phyloP scores from a whole-genome alignment of 2,797 vertebrate genomes.

The Urocyon cinereoargenteus region DNA sequence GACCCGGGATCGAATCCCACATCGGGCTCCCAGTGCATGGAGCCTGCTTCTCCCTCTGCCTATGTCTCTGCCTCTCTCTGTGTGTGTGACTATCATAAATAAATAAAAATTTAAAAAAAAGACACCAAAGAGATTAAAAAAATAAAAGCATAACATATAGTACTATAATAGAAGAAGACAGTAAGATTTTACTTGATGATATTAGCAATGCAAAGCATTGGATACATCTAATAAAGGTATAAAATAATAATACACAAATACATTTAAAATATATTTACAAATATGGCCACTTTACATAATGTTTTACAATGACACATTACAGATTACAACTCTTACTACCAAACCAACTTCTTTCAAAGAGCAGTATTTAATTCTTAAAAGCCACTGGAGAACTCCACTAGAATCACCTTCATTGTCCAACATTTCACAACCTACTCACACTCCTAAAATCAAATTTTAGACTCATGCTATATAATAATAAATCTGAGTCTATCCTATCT shows the following conservation, averaged over 20 bases:
- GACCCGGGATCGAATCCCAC: too few species aligned
- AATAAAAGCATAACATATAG: neutral
- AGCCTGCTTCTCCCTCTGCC: too few species aligned
- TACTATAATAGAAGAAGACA: neutral
- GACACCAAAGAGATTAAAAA: neutral
- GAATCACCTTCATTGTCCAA: neutral
- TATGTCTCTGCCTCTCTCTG: too few species aligned
- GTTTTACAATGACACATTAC: neutral
- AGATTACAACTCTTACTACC: slow-evolving; percentile 20
- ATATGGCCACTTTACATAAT: neutral
- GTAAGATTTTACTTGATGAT: neutral
- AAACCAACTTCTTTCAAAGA: neutral
- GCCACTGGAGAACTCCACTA: neutral
- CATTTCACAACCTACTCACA: neutral
- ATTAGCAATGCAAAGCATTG: neutral
- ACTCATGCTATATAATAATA: neutral
- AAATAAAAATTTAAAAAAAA: too few species aligned
- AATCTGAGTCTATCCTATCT: neutral
- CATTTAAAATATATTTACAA: neutral
- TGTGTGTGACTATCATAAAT: too few species aligned
- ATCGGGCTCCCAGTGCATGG: too few species aligned
- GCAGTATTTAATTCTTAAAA: neutral
- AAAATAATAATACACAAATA: neutral
- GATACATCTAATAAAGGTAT: neutral
- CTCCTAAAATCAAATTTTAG: slow-evolving; percentile 56